Base-by-base conservation (phyloP, 2,888 invertebrate species). In the Pachliopta kotzebuea region DNA sequence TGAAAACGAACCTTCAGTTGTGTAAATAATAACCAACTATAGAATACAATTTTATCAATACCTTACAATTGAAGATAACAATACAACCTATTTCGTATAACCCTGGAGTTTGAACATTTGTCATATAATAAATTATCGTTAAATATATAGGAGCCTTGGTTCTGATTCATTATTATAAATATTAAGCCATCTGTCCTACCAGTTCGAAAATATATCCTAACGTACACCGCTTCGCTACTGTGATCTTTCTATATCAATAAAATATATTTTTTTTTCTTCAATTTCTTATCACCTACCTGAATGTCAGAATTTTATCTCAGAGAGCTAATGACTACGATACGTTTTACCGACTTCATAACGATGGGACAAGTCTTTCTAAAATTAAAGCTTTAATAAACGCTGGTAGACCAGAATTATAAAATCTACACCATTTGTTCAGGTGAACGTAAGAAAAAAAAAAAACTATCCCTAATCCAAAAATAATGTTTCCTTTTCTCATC, bases 251-350 rank as follows among this genome's bases (percentile, higher is more conserved):
- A 23, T 31, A 50, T n/a, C 23, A 26, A 45, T 45, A 52, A 52
- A 21, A 52, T 52, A 52, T 52, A 20, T 49, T 49, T 52, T 52
- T 52, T 52, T 57, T 56, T 21, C n/a, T n/a, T n/a, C n/a, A 23
- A 57, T 42, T 26, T 37, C 62, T 62, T 57, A 56, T 24, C 42
- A 52, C 3, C 64, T 56, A 60, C n/a, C 55, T 20, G 42, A 57
- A 23, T 2, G 45, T 23, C 42, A 18, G 56, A 53, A 56, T 61
- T 57, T 54, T n/a, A 60, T 71, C 71, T 73, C 78, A 84, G 82
- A 85, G 84, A 86, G 84, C 85, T 86, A 85, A 81, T 84, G 83
- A 86, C 86, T 85, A 85, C 73, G 77, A 78, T 73, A 75, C 74
- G 72, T 76, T 81, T 79, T 68, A 68, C 62, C 85, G 83, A 85